These are phyloP conservation scores for Lepidurus apus DNA, from an alignment of 1,140 invertebrate genomes.

Conservation along the genomic window DNA sequence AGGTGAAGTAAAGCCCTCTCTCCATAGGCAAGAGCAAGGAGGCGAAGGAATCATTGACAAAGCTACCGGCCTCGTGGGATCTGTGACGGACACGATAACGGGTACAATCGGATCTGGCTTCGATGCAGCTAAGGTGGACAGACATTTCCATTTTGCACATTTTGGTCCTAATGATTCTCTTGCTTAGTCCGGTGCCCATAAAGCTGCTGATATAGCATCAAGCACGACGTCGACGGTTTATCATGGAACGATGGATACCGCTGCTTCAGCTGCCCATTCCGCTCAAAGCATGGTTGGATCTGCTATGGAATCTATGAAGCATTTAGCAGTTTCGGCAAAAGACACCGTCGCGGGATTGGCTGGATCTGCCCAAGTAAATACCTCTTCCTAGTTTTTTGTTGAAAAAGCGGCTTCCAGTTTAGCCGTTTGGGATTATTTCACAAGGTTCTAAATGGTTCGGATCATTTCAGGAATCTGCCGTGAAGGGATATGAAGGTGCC, in stretches of 20 bases:
- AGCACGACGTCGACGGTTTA: slow-evolving; percentile 18
- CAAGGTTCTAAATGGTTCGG: too few species aligned
- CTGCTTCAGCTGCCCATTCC: slow-evolving; percentile 7
- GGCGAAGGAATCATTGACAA: slow-evolving; percentile 23
- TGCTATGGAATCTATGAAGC: background rate
- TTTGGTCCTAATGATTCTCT: background rate
- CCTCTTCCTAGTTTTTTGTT: too few species aligned
- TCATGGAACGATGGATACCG: slow-evolving; percentile 25
- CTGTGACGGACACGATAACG: background rate
- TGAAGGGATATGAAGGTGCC: background rate
- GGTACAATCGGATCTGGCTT: slow-evolving; percentile 20
- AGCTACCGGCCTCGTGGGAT: slow-evolving; percentile 17
- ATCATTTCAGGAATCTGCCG: background rate
- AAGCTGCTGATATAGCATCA: background rate
- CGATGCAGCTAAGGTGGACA: too few species aligned
- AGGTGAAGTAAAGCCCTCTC: background rate
- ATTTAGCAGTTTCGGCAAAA: background rate
- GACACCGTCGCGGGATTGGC: background rate
- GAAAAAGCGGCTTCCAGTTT: too few species aligned
- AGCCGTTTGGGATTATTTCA: too few species aligned
- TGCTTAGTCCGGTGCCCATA: background rate
- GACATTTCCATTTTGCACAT: background rate
- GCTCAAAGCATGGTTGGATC: slow-evolving; percentile 5
- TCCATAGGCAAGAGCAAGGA: slow-evolving; percentile 13
- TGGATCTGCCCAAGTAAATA: background rate